A percentile compares a stretch with the other conserved stretches of the same genome.
Conservation (phyloP, 2,113 vertebrate species). For the Pachyramphus minor region DNA sequence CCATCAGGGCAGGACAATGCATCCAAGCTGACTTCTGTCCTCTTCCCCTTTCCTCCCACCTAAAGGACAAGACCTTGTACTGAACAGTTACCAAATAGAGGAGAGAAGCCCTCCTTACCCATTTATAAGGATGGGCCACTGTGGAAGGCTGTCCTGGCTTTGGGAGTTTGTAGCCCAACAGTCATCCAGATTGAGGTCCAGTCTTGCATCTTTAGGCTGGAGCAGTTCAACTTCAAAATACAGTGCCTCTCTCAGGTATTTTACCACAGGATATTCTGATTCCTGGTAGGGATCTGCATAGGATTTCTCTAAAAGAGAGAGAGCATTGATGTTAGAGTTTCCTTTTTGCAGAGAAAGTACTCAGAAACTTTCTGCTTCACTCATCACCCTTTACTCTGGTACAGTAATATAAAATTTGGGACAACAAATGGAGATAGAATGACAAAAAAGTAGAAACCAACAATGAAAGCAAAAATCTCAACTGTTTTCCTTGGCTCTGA, state of each 20-base stretch:
- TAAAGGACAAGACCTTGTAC: not conserved
- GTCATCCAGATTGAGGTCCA: conserved; percentile 61
- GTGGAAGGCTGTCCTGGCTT: conserved; percentile 26
- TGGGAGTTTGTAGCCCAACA: conserved; percentile 61
- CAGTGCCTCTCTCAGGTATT: conserved; percentile 62
- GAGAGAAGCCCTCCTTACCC: conserved; percentile 4
- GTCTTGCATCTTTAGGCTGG: conserved; percentile 42
- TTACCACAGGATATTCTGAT: conserved; percentile 59
- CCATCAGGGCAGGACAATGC: not conserved
- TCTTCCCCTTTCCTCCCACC: not conserved
- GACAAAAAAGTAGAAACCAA: not conserved
- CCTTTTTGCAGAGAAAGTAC: not conserved
- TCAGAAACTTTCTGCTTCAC: not conserved
- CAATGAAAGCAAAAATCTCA: not conserved
- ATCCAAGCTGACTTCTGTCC: not conserved
- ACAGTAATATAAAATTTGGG: not conserved
- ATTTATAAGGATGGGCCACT: conserved; percentile 50
- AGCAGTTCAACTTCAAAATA: conserved; percentile 70
- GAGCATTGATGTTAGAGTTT: not conserved
- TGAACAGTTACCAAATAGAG: not conserved
- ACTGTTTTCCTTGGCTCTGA: not conserved
- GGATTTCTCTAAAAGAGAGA: conserved; percentile 18
- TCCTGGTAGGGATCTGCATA: conserved; percentile 50
- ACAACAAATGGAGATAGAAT: not conserved
- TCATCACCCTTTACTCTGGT: not conserved